Percentiles rank a stretch among this genome's conserved stretches.
Evolutionary conservation across 2,113 vertebrate genomes (phyloP).

Genomic region (Leptodactylus fuscus): DNA sequence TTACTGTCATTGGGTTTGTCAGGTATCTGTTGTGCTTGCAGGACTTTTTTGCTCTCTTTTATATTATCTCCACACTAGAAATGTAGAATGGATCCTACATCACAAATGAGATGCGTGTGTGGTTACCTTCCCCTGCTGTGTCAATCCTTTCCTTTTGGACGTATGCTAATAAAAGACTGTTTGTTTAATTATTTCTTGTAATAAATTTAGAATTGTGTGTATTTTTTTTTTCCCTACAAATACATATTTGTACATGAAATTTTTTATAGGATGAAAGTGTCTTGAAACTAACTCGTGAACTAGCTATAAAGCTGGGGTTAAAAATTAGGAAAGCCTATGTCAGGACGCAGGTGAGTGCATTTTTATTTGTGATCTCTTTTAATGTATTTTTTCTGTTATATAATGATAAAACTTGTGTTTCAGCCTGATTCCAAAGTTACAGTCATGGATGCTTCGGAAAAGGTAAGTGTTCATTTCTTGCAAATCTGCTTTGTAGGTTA

Average conservation of each 20-base stretch:
- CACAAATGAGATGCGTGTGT: too few species aligned
- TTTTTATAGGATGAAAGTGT: conserved; percentile 87
- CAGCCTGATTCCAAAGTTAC: conserved; percentile 85
- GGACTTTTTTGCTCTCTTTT: too few species aligned
- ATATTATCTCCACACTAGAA: too few species aligned
- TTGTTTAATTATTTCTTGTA: too few species aligned
- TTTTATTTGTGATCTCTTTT: neutral
- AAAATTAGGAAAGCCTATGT: conserved; percentile 98
- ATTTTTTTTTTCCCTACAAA: neutral
- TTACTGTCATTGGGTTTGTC: too few species aligned
- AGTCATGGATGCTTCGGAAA: conserved; percentile 46
- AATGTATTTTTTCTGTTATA: neutral
- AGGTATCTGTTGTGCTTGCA: too few species aligned
- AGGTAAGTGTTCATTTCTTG: neutral
- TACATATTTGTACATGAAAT: neutral
- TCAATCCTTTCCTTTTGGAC: too few species aligned
- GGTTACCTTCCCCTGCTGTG: too few species aligned
- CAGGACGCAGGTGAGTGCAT: conserved; percentile 84
- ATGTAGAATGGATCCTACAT: too few species aligned
- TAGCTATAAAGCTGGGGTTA: conserved; percentile 92
- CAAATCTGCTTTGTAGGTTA: neutral
- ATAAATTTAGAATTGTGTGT: too few species aligned
- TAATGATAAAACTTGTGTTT: conserved; percentile 63
- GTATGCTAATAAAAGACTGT: too few species aligned
- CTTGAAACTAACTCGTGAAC: conserved; percentile 91